These are phyloP conservation scores for Lepidocyrtoides sp. DNA, from an alignment of 2,888 invertebrate genomes.

Conservation along the genomic window DNA sequence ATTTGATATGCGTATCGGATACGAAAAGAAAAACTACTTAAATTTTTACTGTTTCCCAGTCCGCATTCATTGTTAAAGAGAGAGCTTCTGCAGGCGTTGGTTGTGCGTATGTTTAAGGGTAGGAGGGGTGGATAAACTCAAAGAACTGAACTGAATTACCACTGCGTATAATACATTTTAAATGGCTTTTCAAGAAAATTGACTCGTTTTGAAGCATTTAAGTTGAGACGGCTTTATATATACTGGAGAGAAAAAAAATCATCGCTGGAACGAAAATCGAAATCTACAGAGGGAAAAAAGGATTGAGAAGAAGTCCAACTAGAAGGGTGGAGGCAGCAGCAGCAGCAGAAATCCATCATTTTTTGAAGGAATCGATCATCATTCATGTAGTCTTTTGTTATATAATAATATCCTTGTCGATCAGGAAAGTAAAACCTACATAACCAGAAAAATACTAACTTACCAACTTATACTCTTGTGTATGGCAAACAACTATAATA, in stretches of 20 bases:
- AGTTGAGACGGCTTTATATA: not conserved
- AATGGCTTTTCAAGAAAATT: conserved; percentile 50
- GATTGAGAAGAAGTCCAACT: not conserved
- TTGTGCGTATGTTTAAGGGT: conserved; percentile 3
- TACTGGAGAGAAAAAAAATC: not conserved
- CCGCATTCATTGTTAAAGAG: not conserved
- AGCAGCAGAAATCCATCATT: conserved; percentile 68
- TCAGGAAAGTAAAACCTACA: conserved; percentile 1
- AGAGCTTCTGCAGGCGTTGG: not conserved
- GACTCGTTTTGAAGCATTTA: conserved; percentile 61
- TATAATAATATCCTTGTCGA: conserved; percentile 34
- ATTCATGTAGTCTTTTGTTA: conserved; percentile 44
- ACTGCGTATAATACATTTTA: not conserved
- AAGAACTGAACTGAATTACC: conserved; percentile 21
- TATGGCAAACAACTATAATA: not conserved
- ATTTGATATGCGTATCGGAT: conserved; percentile 24
- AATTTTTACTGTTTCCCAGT: not conserved
- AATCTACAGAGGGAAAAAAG: conserved; percentile 36
- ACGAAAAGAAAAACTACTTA: conserved; percentile 16
- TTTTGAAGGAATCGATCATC: conserved; percentile 74
- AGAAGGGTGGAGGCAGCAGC: conserved; percentile 26
- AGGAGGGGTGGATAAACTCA: conserved; percentile 3
- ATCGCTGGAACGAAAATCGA: conserved; percentile 42
- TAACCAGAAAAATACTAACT: not conserved
- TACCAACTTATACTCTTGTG: not conserved